Percentiles rank a stretch among this genome's conserved stretches.
Evolutionary conservation across 2,113 vertebrate species (phyloP).

Genomic region (Canis aureus): DNA sequence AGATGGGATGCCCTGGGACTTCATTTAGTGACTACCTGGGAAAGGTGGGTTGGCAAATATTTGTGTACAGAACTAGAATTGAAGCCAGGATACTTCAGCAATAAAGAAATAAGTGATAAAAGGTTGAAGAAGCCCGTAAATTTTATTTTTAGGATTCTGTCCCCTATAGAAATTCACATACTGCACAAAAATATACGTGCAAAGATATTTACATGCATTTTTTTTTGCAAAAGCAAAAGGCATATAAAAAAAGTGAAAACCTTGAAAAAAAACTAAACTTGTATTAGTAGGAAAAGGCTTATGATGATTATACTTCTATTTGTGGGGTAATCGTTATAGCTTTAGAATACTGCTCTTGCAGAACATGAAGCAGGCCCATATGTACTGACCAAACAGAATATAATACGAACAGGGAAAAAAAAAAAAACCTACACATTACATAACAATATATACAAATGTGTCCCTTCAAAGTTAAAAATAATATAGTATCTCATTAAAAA

Average conservation of each 20-base stretch:
- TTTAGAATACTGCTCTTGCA: neutral
- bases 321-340: neutral
- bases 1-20: neutral
- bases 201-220: neutral
- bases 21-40: neutral
- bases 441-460: neutral
- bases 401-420: neutral
- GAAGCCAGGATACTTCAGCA: neutral
- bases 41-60: neutral
- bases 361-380: neutral
- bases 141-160: conserved; percentile 4
- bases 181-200: neutral
- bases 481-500: neutral
- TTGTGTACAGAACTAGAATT: neutral
- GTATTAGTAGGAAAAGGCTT: neutral
- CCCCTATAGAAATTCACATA: neutral
- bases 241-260: conserved; percentile 34
- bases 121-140: neutral
- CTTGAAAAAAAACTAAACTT: neutral
- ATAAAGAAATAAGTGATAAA: neutral
- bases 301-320: neutral
- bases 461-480: neutral
- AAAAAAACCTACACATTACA: neutral
- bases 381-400: neutral
- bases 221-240: neutral